These are phyloP conservation scores for Camelus bactrianus DNA, from an alignment of 2,113 vertebrate species.

Conservation along the genomic window DNA sequence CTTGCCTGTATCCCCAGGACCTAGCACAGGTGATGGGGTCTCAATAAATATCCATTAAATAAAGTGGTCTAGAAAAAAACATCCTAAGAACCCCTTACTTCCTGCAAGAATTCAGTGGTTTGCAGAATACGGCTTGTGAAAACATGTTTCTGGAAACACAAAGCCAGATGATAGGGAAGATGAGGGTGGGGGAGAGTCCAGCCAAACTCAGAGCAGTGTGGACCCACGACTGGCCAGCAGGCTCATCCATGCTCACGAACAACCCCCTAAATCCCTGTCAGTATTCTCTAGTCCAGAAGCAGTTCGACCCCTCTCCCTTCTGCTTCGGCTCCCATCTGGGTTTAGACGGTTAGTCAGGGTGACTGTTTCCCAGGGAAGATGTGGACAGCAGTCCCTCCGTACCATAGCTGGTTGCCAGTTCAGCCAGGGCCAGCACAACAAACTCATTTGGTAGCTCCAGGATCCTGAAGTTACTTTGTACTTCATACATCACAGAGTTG, in stretches of 20 bases:
- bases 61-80: not conserved
- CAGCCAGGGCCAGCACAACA: slow-evolving; percentile 72
- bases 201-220: not conserved
- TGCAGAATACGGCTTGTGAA: not conserved
- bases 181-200: not conserved
- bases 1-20: not conserved
- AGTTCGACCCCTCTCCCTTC: not conserved
- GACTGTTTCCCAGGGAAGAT: not conserved
- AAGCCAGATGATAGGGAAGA: not conserved
- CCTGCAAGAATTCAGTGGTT: not conserved
- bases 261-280: not conserved
- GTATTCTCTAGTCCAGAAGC: not conserved
- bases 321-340: not conserved
- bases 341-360: not conserved
- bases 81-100: not conserved
- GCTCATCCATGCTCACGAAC: not conserved
- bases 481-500: slow-evolving; percentile 80
- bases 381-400: not conserved
- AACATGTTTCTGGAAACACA: not conserved
- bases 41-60: slow-evolving; percentile 3
- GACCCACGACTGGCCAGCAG: not conserved
- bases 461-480: slow-evolving; percentile 78
- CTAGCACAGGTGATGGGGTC: not conserved
- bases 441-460: slow-evolving; percentile 80
- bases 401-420: slow-evolving; percentile 78